Evolutionary conservation across 1,140 invertebrate genomes (phyloP).

Genomic region (Steinernema khuongi): DNA sequence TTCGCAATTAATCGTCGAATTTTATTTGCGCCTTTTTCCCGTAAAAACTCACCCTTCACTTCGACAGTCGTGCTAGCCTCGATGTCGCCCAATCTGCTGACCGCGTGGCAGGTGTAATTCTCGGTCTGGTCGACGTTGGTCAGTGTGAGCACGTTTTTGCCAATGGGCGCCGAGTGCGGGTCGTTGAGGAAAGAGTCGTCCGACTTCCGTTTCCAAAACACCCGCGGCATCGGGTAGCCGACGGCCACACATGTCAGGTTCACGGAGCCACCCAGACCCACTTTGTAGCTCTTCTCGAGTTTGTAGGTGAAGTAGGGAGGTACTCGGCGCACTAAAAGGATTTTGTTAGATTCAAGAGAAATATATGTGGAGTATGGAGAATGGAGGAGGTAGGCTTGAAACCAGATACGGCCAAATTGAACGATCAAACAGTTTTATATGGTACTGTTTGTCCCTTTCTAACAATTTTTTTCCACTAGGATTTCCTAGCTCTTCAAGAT

Average conservation of each 20-base stretch:
- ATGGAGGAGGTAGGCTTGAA: too few species aligned
- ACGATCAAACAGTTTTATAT: too few species aligned
- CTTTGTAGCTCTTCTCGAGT: conserved; percentile 74
- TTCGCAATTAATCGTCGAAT: conserved; percentile 14
- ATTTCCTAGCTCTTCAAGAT: too few species aligned
- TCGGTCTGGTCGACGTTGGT: conserved; percentile 80
- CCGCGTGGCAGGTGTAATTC: conserved; percentile 92
- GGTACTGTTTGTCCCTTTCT: too few species aligned
- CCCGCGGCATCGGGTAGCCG: conserved; percentile 91
- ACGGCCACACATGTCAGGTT: conserved; percentile 92
- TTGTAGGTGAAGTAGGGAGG: conserved; percentile 83
- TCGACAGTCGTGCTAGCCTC: conserved; percentile 78
- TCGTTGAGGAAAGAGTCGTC: conserved; percentile 38
- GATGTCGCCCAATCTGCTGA: conserved; percentile 84
- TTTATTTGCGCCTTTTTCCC: neutral
- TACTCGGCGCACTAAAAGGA: conserved; percentile 76
- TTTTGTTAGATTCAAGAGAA: too few species aligned
- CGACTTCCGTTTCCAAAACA: conserved; percentile 67
- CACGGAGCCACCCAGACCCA: conserved; percentile 79
- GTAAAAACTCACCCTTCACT: conserved; percentile 75
- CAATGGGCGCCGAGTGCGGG: conserved; percentile 59
- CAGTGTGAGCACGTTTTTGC: conserved; percentile 75
- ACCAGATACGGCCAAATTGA: too few species aligned
- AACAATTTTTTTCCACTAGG: too few species aligned
- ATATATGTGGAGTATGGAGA: too few species aligned